Conservation (phyloP, 2,113 vertebrate genomes). For the Tetrax tetrax region DNA sequence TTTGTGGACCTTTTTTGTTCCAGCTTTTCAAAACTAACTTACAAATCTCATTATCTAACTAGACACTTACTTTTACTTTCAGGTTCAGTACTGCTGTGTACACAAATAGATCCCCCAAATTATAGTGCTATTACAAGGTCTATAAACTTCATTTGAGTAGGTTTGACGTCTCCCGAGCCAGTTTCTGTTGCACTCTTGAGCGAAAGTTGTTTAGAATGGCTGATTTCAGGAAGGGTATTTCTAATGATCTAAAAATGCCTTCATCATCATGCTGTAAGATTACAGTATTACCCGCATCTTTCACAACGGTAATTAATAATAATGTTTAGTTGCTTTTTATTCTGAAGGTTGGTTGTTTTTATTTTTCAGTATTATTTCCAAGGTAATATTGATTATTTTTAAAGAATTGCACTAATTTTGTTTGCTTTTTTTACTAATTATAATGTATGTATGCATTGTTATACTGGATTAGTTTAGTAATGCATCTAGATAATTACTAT, state of each 20-base stretch:
- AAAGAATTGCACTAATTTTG: background rate
- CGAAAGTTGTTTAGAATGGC: background rate
- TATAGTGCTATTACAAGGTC: background rate
- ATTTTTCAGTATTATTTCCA: background rate
- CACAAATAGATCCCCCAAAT: background rate
- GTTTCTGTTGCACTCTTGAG: background rate
- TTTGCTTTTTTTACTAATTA: slow-evolving; percentile 17
- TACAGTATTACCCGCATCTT: background rate
- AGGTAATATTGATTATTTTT: background rate
- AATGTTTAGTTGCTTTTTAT: background rate
- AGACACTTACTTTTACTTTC: background rate
- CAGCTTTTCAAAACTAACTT: background rate
- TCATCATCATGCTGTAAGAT: background rate
- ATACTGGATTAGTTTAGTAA: background rate
- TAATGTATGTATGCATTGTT: background rate
- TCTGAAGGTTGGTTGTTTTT: background rate
- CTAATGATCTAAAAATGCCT: background rate
- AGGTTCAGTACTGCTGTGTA: background rate
- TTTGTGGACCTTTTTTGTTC: background rate
- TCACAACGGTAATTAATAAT: background rate
- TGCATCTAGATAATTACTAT: slow-evolving; percentile 11
- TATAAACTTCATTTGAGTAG: background rate
- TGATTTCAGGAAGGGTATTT: background rate
- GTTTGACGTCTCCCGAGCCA: background rate
- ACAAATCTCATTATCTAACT: background rate